These are phyloP conservation scores for Blastobasis lacticolella DNA, from an alignment of 2,888 invertebrate genomes.

Conservation along the genomic window DNA sequence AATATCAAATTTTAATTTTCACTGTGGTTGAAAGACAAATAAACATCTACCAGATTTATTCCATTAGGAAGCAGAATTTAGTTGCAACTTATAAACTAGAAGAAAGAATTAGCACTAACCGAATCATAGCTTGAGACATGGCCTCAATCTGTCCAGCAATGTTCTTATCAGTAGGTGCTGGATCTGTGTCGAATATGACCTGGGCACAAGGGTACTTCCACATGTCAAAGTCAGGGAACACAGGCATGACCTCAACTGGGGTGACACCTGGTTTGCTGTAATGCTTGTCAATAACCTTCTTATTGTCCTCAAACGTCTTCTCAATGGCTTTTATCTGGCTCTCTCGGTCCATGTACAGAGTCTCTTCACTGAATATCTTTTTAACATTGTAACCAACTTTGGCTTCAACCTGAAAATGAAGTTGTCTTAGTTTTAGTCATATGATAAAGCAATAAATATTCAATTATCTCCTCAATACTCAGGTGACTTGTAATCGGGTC, in stretches of 20 bases:
- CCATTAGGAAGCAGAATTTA: too few species aligned
- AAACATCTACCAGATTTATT: too few species aligned
- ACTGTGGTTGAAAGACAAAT: too few species aligned
- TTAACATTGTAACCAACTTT: slow-evolving; percentile 99
- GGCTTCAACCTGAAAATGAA: slow-evolving; percentile 84
- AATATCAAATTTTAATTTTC: too few species aligned
- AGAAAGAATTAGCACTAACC: slow-evolving; percentile 63
- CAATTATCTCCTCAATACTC: too few species aligned
- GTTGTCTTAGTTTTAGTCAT: too few species aligned
- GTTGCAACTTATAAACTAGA: too few species aligned
- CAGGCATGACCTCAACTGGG: slow-evolving; percentile 87
- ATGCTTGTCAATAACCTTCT: slow-evolving; percentile 88
- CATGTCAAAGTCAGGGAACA: slow-evolving; percentile 96
- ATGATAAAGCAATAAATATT: too few species aligned
- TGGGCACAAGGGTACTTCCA: slow-evolving; percentile 99
- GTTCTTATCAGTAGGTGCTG: slow-evolving; percentile 91
- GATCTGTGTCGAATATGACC: slow-evolving; percentile 99
- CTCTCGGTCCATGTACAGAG: slow-evolving; percentile 95
- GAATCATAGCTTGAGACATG: slow-evolving; percentile 99
- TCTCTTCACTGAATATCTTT: slow-evolving; percentile 92
- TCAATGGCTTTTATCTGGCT: slow-evolving; percentile 98
- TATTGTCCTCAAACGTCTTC: slow-evolving; percentile 95
- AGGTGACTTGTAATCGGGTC: too few species aligned
- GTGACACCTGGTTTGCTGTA: slow-evolving; percentile 97
- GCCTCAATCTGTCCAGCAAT: slow-evolving; percentile 94